phyloP scores from a whole-genome alignment of 1,140 invertebrate species.

The Penaeus japonicus region DNA sequence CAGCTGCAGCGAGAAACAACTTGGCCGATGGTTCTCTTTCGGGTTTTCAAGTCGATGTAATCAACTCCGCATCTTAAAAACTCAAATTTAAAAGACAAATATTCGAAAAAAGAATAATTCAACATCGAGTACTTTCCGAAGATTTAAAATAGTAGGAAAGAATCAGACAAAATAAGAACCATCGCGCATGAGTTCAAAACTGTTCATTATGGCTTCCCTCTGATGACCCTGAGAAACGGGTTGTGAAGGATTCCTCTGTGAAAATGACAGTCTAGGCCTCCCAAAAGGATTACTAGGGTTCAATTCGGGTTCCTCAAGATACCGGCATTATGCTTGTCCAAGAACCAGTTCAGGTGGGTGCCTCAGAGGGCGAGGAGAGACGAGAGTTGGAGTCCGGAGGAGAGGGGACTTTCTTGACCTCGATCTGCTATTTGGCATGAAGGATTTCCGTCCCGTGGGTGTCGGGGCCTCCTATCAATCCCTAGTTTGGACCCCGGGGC shows the following conservation, averaged over 20 bases:
- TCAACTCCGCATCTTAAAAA: no score
- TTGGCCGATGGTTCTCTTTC: background rate
- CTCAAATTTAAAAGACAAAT: no score
- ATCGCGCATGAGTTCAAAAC: slow-evolving; percentile 8
- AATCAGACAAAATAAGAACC: background rate
- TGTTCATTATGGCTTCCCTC: slow-evolving; percentile 31
- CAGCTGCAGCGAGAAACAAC: background rate
- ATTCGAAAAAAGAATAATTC: no score
- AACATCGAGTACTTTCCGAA: no score
- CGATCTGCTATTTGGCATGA: background rate
- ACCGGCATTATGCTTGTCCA: slow-evolving; percentile 25
- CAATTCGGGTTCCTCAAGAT: background rate
- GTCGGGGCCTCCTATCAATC: no score
- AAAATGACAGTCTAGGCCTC: background rate
- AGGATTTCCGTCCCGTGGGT: no score
- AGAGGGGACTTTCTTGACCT: slow-evolving; percentile 1
- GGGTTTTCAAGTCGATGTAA: no score
- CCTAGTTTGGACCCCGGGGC: no score
- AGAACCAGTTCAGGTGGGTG: slow-evolving; percentile 31
- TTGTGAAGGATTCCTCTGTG: background rate
- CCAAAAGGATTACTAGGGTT: background rate
- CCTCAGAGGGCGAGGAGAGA: background rate
- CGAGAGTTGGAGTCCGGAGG: background rate
- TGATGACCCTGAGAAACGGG: background rate
- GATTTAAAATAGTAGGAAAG: background rate